Base-by-base conservation (phyloP, 2,113 vertebrate genomes). In the Alaudala cheleensis region DNA sequence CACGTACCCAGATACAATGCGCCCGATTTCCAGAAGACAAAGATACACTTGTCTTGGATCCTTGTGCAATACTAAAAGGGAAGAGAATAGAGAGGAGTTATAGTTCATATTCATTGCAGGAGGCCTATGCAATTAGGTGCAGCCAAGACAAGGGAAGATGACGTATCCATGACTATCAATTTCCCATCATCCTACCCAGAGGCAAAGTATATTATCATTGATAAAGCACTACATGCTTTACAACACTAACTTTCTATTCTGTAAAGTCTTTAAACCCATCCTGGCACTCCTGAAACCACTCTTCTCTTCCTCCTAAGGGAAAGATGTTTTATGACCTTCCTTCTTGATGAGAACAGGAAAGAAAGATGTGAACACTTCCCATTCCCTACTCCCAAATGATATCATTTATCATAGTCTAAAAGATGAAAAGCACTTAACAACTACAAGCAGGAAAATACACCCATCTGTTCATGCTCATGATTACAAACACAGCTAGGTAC, bases 11-110 rank as follows among this genome's bases (percentile, higher is more conserved):
- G 99, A 99, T 51, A 99, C 98, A 67, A 99, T 99, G 78, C 99
- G 98, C 31, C 99, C 99, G 72, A 99, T 98, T 98, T 99, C 98
- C 97, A 99, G 98, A 78, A 99, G 97, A 76, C 99, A 99, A 61
- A 99, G 99, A 81, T 99, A 99, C 16, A 99, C 99, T 94, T 99
- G 99, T 53, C 99, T 98, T 70, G 99, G 99, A 88, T 99, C 98
- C 96, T 99, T 99, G 96, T 99, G 99, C 72, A 99, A 98, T 95
- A 99, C 99, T 99, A 91, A 72, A 91, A 87, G 20, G 56, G 44
- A 95, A 95, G 88, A 78, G 65, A 88, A 49, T 64, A 86, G 69
- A 57, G 61, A 65, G 21, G 33, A 60, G 22, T 73, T 92, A 70
- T 4, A 60, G 61, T 7, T 81, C 15, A 12, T 29, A n/a, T 64